phyloP scores from a whole-genome alignment of 2,888 invertebrate genomes.

The Ophonus ardosiacus region DNA sequence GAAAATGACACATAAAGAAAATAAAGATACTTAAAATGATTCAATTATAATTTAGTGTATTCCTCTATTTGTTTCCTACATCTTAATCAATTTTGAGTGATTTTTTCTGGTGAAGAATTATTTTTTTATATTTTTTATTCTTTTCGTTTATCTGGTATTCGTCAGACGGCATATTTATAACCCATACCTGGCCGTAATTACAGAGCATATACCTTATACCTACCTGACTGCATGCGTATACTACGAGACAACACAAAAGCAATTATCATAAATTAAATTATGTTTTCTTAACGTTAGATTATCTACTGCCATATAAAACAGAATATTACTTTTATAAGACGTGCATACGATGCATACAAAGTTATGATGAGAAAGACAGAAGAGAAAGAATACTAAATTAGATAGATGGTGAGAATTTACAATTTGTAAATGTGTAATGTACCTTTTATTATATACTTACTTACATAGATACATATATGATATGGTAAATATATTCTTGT shows the following conservation, averaged over 20 bases:
- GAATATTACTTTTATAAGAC: slow-evolving; percentile 61
- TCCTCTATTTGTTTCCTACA: background rate
- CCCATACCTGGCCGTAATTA: slow-evolving; percentile 70
- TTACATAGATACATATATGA: background rate
- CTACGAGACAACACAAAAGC: slow-evolving; percentile 68
- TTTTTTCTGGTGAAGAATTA: background rate
- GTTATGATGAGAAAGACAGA: slow-evolving; percentile 1
- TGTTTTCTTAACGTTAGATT: slow-evolving; percentile 67
- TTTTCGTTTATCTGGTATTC: slow-evolving; percentile 64
- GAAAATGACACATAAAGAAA: no score
- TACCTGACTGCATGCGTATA: slow-evolving; percentile 44
- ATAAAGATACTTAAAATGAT: no score
- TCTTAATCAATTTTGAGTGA: background rate
- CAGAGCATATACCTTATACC: slow-evolving; percentile 67
- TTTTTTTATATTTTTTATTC: background rate
- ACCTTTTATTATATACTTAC: background rate
- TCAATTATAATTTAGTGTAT: no score
- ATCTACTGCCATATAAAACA: slow-evolving; percentile 59
- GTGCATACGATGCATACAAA: slow-evolving; percentile 45
- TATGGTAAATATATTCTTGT: no score
- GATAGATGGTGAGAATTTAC: background rate
- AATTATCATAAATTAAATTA: slow-evolving; percentile 72
- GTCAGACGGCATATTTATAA: slow-evolving; percentile 69
- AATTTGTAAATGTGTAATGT: background rate
- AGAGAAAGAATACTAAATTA: background rate